Conservation (phyloP, 2,888 invertebrate genomes). For the Chrysolina haemoptera region DNA sequence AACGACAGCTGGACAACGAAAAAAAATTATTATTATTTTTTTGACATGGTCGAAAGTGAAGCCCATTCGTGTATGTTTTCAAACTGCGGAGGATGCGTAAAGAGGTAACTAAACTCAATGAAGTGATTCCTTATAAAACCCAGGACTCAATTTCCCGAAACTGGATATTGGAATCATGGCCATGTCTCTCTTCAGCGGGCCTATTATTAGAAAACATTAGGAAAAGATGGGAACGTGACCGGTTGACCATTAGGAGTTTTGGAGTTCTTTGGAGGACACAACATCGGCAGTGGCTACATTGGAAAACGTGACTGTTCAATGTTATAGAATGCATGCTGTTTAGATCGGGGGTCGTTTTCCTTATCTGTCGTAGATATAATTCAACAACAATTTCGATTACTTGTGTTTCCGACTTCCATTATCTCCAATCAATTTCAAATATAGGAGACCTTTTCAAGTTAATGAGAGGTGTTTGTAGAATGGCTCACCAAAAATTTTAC, state of each 20-base stretch:
- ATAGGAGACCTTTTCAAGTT: too few species aligned
- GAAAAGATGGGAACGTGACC: conserved; percentile 63
- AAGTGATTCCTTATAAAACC: conserved; percentile 44
- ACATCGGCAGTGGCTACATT: conserved; percentile 27
- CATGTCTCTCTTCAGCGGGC: conserved; percentile 63
- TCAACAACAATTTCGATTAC: too few species aligned
- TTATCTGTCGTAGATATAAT: not conserved
- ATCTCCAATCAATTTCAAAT: too few species aligned
- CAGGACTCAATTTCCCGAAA: conserved; percentile 62
- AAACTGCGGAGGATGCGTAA: conserved; percentile 16
- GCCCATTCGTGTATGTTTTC: conserved; percentile 7
- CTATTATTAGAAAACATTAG: conserved; percentile 57
- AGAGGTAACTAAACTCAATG: conserved; percentile 33
- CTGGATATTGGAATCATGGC: conserved; percentile 63
- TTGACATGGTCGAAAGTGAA: not conserved
- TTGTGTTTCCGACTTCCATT: too few species aligned
- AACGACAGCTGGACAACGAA: too few species aligned
- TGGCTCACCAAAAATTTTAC: too few species aligned
- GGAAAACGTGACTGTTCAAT: not conserved
- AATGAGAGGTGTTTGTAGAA: too few species aligned
- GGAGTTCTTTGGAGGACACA: conserved; percentile 32
- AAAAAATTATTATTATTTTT: too few species aligned
- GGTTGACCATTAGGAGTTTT: conserved; percentile 56
- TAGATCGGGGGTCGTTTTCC: not conserved
- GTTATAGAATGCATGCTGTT: conserved; percentile 7